A percentile compares a stretch with the other conserved stretches of the same genome.
Evolutionary conservation across 2,888 invertebrate genomes (phyloP).

Genomic region (Listrodromus nycthemerus): DNA sequence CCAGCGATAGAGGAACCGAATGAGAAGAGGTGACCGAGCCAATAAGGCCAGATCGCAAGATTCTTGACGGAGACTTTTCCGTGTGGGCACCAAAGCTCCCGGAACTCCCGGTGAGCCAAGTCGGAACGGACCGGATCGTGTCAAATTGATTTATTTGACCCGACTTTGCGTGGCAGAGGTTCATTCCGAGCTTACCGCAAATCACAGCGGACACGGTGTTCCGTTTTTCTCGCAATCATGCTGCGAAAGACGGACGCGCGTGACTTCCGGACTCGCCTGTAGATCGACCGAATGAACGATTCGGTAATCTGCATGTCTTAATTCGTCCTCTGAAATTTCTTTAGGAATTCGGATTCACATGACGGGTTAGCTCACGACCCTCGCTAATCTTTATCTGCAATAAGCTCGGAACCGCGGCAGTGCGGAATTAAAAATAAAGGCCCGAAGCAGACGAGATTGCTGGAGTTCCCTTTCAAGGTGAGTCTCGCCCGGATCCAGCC

Average conservation of each 20-base stretch:
- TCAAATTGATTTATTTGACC: slow-evolving; percentile 67
- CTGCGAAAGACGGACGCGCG: slow-evolving; percentile 11
- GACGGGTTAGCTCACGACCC: neutral
- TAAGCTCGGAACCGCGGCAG: slow-evolving; percentile 26
- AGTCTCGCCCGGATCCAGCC: slow-evolving; percentile 21
- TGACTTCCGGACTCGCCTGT: slow-evolving; percentile 6
- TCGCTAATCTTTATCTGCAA: neutral
- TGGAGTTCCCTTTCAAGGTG: slow-evolving; percentile 56
- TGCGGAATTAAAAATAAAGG: slow-evolving; percentile 50
- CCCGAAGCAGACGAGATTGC: slow-evolving; percentile 48
- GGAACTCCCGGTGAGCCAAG: slow-evolving; percentile 52
- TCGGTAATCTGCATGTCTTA: slow-evolving; percentile 4
- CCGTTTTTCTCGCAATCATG: slow-evolving; percentile 35
- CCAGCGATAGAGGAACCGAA: slow-evolving; percentile 27
- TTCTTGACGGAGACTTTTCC: slow-evolving; percentile 61
- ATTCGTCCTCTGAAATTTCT: neutral
- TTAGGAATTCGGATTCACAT: neutral
- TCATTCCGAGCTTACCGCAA: slow-evolving; percentile 57
- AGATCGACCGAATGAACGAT: neutral
- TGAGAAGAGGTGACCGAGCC: slow-evolving; percentile 42
- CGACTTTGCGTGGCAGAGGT: slow-evolving; percentile 55
- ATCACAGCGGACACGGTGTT: slow-evolving; percentile 50
- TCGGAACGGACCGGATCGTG: slow-evolving; percentile 65
- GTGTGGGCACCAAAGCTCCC: slow-evolving; percentile 50
- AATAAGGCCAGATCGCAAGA: slow-evolving; percentile 53